phyloP scores from a whole-genome alignment of 2,113 vertebrate species.

The Carlito syrichta region DNA sequence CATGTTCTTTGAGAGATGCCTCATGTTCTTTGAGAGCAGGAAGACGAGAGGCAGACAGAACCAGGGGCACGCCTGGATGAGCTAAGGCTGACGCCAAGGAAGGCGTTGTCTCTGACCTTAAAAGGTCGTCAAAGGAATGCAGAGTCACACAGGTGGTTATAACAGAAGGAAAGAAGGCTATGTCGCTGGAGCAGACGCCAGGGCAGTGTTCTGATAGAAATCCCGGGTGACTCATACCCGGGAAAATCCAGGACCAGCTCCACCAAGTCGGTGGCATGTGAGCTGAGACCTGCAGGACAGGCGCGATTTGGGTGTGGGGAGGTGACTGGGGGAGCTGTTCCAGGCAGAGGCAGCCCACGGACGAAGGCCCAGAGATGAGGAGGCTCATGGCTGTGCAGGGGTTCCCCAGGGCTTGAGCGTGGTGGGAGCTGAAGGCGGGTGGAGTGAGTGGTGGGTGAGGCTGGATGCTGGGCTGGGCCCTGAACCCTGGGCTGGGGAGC shows the following conservation, averaged over 20 bases:
- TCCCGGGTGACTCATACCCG: neutral
- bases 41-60: neutral
- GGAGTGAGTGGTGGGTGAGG: neutral
- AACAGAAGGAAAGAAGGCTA: neutral
- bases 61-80: neutral
- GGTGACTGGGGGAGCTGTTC: neutral
- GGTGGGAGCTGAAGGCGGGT: no score
- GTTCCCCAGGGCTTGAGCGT: neutral
- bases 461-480: neutral
- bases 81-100: neutral
- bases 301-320: neutral
- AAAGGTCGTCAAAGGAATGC: neutral
- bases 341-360: neutral
- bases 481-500: neutral
- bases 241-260: neutral
- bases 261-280: neutral
- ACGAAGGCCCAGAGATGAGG: neutral
- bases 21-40: neutral
- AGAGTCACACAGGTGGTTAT: neutral
- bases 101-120: neutral
- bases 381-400: rapidly evolving
- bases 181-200: neutral
- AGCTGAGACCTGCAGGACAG: neutral
- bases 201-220: neutral
- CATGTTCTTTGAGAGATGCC: neutral